Evolutionary conservation across 1,140 invertebrate species (phyloP), one percentile per base, ranked within the genome.

Genomic region (Eufriesea mexicana): DNA sequence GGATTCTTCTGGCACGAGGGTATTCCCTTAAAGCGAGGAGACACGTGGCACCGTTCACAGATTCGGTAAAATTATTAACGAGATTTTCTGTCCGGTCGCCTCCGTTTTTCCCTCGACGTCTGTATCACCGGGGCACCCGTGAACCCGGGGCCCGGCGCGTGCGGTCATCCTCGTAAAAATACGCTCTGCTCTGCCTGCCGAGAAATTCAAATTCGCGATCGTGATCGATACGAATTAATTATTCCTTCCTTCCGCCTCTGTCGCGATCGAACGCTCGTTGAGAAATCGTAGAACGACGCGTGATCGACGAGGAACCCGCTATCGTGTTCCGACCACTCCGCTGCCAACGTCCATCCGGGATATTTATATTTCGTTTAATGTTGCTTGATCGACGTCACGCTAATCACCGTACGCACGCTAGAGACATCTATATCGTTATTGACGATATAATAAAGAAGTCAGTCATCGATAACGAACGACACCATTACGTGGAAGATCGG

Each of bases 1-100:
- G 84, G 67, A 88, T 85, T 88, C 79, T 61, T 83, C 86, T 70
- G 61, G 75, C 79, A 68, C 83, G 75, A 74, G 78, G 83, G 74
- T 81, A 87, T 87, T 84, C 68, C 83, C 68, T 61, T 42, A 64
- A 76, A 77, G 47, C 85, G 80, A 47, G 70, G 14, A 49, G 86
- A 88, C 87, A 89, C 79, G 86, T 88, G 86, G 61, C 86, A 88
- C 83, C 72, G 71, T 71, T 75, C 47, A 62, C n/a, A 79, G 86
- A 86, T 89, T 89, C 75, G 86, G 70, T 80, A 86, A n/a, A 89
- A 86, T 89, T 86, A 86, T 89, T 73, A 85, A 84, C 68, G 51
- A 74, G 73, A 68, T 76, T 64, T 68, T 42, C 42, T 68, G 84
- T 59, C 84, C 51, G 42, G 45, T 59, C 55, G 23, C 28, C 20